Evolutionary conservation across 1,140 invertebrate genomes (phyloP).

Genomic region (Myzus persicae): DNA sequence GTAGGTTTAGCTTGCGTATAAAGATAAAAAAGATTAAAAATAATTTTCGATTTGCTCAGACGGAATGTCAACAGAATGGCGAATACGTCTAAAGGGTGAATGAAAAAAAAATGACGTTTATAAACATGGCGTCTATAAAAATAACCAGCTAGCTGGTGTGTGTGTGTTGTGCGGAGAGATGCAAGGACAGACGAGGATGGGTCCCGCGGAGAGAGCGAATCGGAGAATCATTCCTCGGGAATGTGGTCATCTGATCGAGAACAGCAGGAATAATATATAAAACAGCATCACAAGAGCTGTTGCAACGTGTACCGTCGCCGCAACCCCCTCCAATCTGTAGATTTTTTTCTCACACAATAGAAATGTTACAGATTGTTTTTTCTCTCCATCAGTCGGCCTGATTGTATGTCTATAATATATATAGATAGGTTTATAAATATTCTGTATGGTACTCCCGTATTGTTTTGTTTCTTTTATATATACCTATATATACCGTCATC

Average conservation of each 20-base stretch:
- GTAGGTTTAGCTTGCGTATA: not conserved
- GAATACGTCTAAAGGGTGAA: not conserved
- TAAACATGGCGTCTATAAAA: constrained; percentile 34
- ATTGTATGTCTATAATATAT: not conserved
- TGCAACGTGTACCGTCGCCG: not conserved
- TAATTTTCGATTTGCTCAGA: not conserved
- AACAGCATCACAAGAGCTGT: constrained; percentile 10
- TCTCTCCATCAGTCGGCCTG: not conserved
- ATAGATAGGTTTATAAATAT: not conserved
- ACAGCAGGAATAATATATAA: constrained; percentile 21
- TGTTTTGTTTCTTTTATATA: not conserved
- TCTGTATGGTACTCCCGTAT: not conserved
- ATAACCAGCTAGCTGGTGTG: not conserved
- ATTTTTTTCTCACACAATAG: constrained; percentile 48
- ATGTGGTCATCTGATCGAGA: constrained; percentile 46
- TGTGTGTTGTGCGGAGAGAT: not conserved
- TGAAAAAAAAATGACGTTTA: not conserved
- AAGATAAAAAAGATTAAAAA: not conserved
- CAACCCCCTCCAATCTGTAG: not conserved
- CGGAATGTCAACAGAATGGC: not conserved
- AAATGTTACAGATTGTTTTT: constrained; percentile 51
- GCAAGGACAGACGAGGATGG: not conserved
- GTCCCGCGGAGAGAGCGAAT: constrained; percentile 24
- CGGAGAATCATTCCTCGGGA: constrained; percentile 49
- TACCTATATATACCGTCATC: not conserved